Base-by-base conservation (phyloP, 2,797 vertebrate genomes). In the Ceryle rudis region DNA sequence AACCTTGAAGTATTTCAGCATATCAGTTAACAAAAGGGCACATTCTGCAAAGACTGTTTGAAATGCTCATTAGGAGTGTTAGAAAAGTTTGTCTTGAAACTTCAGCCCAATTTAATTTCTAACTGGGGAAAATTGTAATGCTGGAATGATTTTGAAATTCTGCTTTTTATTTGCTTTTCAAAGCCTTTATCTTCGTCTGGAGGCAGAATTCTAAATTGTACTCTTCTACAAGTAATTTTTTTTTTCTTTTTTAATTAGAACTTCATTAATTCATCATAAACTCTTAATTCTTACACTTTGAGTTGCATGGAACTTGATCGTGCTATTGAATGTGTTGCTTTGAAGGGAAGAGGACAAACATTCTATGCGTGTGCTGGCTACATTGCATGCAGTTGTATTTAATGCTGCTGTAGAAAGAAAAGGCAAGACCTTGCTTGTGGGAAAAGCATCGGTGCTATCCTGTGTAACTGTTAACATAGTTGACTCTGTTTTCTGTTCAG, bases 21-120 rank as follows among this genome's bases (percentile, higher is more conserved):
- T 41, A 70, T 20, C 29, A 41, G 42, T 61, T 74, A 87, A 74
- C 33, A 87, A 67, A 82, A 91, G 15, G 33, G 39, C 6, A 46
- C 0, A 2, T 52, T 82, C 60, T 67, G 72, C 37, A 52, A 64
- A 49, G 11, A 6, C 11, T 14, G 13, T 79, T 79, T 79, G 64
- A 87, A 94, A 85, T 57, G 23, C 37, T 95, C 10, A 49, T 85
- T 90, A 85, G 89, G 93, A 65, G 61, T 17, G 6, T 49, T 86
- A 51, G 33, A 28, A 75, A 91, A 92, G 55, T 85, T 90, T 70
- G 21, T 55, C 55, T 26, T 84, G 52, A 85, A 93, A 89, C 29
- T 82, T 78, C 35, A 72, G 42, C 25, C 46, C 19, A 51, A 37
- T 74, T 82, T 70, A 65, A 55, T 41, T 80, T 42, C 7, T 37